phyloP scores from a whole-genome alignment of 2,888 invertebrate genomes.

The Meteorus colon region DNA sequence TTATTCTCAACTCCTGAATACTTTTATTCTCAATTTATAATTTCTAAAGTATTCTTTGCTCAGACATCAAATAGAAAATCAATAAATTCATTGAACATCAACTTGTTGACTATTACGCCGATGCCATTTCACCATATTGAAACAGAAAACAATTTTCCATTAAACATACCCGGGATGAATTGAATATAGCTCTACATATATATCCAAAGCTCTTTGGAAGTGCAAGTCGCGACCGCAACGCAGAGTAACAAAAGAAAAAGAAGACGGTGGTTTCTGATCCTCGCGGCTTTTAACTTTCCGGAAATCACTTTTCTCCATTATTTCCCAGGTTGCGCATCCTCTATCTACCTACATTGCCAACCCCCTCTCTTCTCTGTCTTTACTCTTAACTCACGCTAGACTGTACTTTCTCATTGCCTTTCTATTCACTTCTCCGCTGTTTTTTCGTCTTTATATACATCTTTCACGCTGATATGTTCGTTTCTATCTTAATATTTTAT shows the following conservation, averaged over 20 bases:
- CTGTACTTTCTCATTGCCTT: slow-evolving; percentile 10
- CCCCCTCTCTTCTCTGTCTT: not conserved
- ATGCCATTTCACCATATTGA: not conserved
- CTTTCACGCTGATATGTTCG: not conserved
- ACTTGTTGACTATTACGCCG: too few species aligned
- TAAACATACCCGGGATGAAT: slow-evolving; percentile 13
- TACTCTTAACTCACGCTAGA: not conserved
- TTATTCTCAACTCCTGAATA: too few species aligned
- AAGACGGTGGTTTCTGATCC: slow-evolving; percentile 64
- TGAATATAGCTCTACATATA: slow-evolving; percentile 2
- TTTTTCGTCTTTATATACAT: slow-evolving; percentile 8
- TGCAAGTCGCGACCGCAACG: slow-evolving; percentile 22
- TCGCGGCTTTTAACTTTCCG: slow-evolving; percentile 68
- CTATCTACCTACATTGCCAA: not conserved
- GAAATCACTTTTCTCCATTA: slow-evolving; percentile 71
- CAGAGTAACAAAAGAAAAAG: slow-evolving; percentile 32
- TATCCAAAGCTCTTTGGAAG: not conserved
- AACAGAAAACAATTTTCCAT: not conserved
- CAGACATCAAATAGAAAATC: too few species aligned
- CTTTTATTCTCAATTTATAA: too few species aligned
- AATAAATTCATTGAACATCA: too few species aligned
- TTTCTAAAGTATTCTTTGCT: too few species aligned
- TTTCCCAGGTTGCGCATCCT: slow-evolving; percentile 56
- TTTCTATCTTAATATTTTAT: not conserved
- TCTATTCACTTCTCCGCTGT: slow-evolving; percentile 26